Percentiles rank a stretch among this genome's conserved stretches.
phyloP scores from a whole-genome alignment of 1,140 invertebrate species.

The Lasioglossum baleicum region DNA sequence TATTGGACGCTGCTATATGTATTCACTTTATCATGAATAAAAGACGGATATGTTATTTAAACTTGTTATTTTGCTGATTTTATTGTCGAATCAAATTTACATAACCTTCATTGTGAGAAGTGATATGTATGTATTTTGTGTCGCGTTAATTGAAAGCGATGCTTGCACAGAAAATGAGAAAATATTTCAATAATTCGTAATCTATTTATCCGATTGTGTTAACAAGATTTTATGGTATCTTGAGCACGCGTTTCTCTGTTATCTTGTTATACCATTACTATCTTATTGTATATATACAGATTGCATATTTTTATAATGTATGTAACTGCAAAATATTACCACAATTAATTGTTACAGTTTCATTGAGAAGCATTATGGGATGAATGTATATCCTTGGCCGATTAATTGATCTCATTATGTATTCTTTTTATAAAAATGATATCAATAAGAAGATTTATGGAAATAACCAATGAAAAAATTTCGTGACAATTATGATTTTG shows the following conservation, averaged over 20 bases:
- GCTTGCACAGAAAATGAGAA: neutral
- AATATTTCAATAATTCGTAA: slow-evolving; percentile 12
- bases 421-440: neutral
- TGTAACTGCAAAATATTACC: neutral
- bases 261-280: slow-evolving; percentile 8
- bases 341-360: neutral
- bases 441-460: neutral
- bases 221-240: neutral
- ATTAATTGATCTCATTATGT: neutral
- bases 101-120: neutral
- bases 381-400: neutral
- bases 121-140: no score
- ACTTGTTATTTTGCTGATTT: neutral
- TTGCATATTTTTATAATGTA: neutral
- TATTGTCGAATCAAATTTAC: neutral
- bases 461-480: neutral
- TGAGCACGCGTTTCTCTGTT: neutral
- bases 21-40: neutral
- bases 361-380: neutral
- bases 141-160: neutral
- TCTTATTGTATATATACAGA: neutral
- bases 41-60: neutral
- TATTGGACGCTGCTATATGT: neutral
- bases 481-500: neutral
- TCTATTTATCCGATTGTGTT: slow-evolving; percentile 18